A percentile compares a stretch with the other conserved stretches of the same genome.
phyloP scores from a whole-genome alignment of 2,113 vertebrate species.

The Piliocolobus tephrosceles region DNA sequence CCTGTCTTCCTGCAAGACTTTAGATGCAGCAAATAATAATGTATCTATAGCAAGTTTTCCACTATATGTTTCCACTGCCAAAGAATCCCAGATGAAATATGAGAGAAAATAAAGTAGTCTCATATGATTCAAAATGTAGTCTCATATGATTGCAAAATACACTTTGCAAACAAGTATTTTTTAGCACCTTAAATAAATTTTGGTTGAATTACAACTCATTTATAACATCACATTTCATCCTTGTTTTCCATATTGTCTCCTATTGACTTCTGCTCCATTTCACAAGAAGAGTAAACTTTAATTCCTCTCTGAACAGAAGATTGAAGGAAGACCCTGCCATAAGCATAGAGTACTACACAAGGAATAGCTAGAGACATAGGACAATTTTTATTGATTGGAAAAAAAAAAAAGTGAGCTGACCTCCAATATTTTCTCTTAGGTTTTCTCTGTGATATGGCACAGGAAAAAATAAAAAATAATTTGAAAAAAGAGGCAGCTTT shows the following conservation, averaged over 20 bases:
- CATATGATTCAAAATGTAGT: not conserved
- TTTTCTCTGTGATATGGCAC: constrained; percentile 11
- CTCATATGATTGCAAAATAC: not conserved
- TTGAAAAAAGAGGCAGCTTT: not conserved
- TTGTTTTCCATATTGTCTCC: not conserved
- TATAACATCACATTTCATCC: not conserved
- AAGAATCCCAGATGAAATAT: not conserved
- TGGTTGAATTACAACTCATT: not conserved
- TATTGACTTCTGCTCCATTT: not conserved
- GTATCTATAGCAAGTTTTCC: not conserved
- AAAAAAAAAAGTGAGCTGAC: not conserved
- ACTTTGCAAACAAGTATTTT: not conserved
- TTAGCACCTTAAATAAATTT: not conserved
- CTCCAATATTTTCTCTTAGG: not conserved
- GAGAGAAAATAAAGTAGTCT: not conserved
- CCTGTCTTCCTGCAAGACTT: not conserved
- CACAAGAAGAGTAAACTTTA: not conserved
- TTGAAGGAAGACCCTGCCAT: not conserved
- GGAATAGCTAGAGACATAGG: not conserved
- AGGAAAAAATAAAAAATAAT: constrained; percentile 17
- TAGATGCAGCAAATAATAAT: not conserved
- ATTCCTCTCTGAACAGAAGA: not conserved
- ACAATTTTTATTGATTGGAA: not conserved
- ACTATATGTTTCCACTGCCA: not conserved
- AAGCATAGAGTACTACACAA: not conserved